These are phyloP conservation scores for Alosa sapidissima DNA, from an alignment of 2,797 vertebrate species.

Conservation along the genomic window DNA sequence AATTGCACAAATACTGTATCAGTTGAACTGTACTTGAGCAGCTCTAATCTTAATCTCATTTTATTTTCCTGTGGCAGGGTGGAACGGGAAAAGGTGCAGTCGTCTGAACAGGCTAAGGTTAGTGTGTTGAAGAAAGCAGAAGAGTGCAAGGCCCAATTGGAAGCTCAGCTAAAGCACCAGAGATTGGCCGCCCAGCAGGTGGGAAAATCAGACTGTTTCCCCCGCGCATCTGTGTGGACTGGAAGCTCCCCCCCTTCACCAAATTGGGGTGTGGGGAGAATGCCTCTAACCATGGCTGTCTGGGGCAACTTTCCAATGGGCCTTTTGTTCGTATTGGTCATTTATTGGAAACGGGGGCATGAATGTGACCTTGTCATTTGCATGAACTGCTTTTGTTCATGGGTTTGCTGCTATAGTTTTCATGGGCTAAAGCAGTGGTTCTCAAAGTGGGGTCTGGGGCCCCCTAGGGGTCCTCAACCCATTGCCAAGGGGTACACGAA, in stretches of 20 bases:
- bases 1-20: background rate
- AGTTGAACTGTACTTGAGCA: background rate
- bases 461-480: no score
- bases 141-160: conserved; percentile 86
- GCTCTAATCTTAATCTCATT: background rate
- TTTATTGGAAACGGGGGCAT: background rate
- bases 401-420: background rate
- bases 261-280: conserved; percentile 27
- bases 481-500: no score
- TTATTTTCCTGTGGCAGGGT: conserved; percentile 70
- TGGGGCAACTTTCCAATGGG: conserved; percentile 39
- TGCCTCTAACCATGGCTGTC: background rate
- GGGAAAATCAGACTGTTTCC: conserved; percentile 54
- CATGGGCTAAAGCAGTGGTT: no score
- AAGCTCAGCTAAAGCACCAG: conserved; percentile 88
- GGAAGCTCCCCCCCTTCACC: conserved; percentile 24
- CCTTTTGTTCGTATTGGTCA: conserved; percentile 24
- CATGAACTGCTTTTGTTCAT: background rate
- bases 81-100: conserved; percentile 94
- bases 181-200: conserved; percentile 88
- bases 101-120: conserved; percentile 87
- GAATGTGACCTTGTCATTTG: background rate
- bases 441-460: no score
- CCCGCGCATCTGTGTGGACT: conserved; percentile 30
- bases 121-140: conserved; percentile 81